phyloP scores from a whole-genome alignment of 2,797 vertebrate species.

The Agapornis canus region DNA sequence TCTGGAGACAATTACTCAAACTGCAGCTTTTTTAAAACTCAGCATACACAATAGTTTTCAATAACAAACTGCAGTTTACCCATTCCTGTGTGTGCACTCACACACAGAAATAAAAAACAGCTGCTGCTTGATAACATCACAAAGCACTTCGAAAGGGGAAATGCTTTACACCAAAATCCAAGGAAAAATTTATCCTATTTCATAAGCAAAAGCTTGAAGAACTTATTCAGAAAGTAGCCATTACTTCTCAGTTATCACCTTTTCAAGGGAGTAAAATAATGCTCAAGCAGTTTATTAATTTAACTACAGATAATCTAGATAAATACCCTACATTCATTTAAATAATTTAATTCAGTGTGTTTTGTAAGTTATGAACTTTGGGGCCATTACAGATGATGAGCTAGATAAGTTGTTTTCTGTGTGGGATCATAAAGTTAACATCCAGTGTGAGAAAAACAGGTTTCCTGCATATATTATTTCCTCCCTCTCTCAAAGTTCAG shows the following conservation, averaged over 20 bases:
- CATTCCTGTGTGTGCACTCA: background rate
- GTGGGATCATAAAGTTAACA: constrained; percentile 21
- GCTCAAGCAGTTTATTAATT: background rate
- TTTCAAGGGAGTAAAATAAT: background rate
- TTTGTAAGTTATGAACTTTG: background rate
- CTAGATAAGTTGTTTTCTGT: constrained; percentile 27
- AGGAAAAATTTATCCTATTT: background rate
- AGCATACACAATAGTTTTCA: background rate
- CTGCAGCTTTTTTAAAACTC: background rate
- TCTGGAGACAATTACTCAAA: background rate
- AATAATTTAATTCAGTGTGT: background rate
- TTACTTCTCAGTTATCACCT: background rate
- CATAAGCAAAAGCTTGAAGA: background rate
- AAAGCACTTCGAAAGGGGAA: constrained; percentile 26
- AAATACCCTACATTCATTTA: background rate
- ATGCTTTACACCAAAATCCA: background rate
- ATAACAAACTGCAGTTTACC: background rate
- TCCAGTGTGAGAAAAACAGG: constrained; percentile 62
- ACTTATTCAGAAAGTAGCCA: background rate
- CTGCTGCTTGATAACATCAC: constrained; percentile 12
- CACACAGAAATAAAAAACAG: background rate
- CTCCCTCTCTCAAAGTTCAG: constrained; percentile 19
- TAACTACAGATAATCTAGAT: background rate
- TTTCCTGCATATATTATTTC: constrained; percentile 37
- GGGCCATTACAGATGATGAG: constrained; percentile 11